Evolutionary conservation across 2,888 invertebrate genomes (phyloP), one percentile per base, ranked within the genome.

Genomic region (Globia sparganii): DNA sequence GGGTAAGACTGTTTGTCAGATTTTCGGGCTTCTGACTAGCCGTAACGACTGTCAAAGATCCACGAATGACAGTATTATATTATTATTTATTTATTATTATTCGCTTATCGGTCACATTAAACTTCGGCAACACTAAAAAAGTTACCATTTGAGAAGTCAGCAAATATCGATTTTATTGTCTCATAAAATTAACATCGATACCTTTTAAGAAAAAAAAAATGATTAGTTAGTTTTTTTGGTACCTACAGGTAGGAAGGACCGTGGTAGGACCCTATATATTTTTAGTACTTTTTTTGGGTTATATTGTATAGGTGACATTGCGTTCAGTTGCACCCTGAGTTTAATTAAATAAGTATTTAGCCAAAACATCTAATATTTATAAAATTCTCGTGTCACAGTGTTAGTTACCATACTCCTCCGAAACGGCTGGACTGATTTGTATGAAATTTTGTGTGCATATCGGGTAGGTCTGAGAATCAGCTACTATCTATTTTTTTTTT

Each of bases 251-350:
- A 53, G 21, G n/a, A 6, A 71, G 46, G 68, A 15, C 3, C 31
- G 8, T 13, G 21, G n/a, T 11, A 71, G 46, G 68, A 15, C 3
- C 31, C 13, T 13, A 49, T 61, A 5, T 53, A n/a, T 46, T 61
- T 65, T 53, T 58, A 3, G 11, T 9, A 18, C 1, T 31, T 43
- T 53, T 61, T 67, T 69, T 28, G 8, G 43, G 53, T 40, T 40
- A 37, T 18, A 28, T n/a, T 56, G 37, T 43, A 75, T 43, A 75
- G 53, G 46, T 62, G 78, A 78, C 78, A 65, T 34, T 59, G 77
- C 9, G 34, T 58, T 53, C 21, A 53, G 25, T 28, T 18, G 2
- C 2, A 18, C 18, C 15, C 0, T 31, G 0, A 37, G 3, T 18
- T 58, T 21, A 1, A 28, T 15, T 1, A 4, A n/a, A 31, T 9